A percentile compares a stretch with the other conserved stretches of the same genome.
Evolutionary conservation across 1,140 invertebrate genomes (phyloP).

Genomic region (Kradibia gibbosae): DNA sequence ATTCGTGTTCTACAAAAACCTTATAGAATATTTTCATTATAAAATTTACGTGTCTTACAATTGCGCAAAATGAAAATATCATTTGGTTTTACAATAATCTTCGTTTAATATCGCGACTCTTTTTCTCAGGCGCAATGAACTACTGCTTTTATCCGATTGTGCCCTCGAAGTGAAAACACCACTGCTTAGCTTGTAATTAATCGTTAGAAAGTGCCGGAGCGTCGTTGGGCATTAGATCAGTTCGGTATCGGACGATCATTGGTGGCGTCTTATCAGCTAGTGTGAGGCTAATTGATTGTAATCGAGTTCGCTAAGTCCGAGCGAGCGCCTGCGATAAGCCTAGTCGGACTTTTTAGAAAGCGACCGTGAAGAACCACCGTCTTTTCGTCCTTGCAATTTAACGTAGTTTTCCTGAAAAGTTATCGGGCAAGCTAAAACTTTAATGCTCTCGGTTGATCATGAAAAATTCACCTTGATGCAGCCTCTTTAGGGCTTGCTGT

Average conservation of each 20-base stretch:
- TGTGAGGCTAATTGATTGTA: constrained; percentile 21
- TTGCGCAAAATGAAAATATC: too few relatives aligned
- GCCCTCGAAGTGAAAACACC: background rate
- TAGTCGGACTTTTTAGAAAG: constrained; percentile 54
- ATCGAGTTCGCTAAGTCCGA: background rate
- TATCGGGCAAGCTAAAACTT: background rate
- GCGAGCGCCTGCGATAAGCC: background rate
- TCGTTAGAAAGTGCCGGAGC: constrained; percentile 18
- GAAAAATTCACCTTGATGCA: background rate
- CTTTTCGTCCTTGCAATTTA: constrained; percentile 26
- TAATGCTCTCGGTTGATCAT: constrained; percentile 7
- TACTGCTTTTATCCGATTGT: background rate
- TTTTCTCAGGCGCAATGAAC: background rate
- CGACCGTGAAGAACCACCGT: constrained; percentile 44
- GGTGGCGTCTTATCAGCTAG: background rate
- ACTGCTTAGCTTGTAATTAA: background rate
- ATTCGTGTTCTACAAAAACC: too few relatives aligned
- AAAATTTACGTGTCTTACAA: too few relatives aligned
- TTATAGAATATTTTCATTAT: too few relatives aligned
- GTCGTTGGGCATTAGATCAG: background rate
- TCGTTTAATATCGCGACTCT: background rate
- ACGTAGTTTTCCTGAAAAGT: constrained; percentile 14
- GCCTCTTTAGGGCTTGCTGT: constrained; percentile 17
- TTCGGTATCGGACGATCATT: background rate
- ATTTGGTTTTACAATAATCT: too few relatives aligned